Evolutionary conservation across 2,797 vertebrate genomes (phyloP).

Genomic region (Bucorvus abyssinicus): DNA sequence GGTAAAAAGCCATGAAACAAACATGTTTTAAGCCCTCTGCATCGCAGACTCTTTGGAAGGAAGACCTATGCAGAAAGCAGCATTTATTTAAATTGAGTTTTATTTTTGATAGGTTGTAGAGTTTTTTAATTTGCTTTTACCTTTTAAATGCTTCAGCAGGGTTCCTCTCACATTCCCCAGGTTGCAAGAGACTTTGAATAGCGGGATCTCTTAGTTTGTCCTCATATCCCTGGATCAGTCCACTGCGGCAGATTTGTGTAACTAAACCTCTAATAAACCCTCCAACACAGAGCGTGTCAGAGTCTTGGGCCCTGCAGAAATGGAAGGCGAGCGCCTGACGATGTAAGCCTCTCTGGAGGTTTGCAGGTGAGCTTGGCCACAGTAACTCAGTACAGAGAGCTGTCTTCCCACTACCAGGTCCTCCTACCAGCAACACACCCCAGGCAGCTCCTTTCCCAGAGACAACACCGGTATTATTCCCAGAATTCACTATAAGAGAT

Average conservation of each 20-base stretch:
- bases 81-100: neutral
- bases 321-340: constrained; percentile 91
- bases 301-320: constrained; percentile 95
- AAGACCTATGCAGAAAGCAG: neutral
- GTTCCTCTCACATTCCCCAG: constrained; percentile 94
- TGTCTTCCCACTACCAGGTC: constrained; percentile 95
- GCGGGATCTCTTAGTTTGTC: constrained; percentile 90
- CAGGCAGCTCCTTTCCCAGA: constrained; percentile 83
- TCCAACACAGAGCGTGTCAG: constrained; percentile 89
- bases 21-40: neutral
- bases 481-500: constrained; percentile 68
- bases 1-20: neutral
- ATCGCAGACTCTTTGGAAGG: neutral
- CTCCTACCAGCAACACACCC: constrained; percentile 95
- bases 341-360: constrained; percentile 85
- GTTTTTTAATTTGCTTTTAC: constrained; percentile 70
- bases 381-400: constrained; percentile 93
- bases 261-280: constrained; percentile 88
- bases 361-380: constrained; percentile 89
- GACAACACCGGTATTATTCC: constrained; percentile 72
- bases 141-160: constrained; percentile 96
- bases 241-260: constrained; percentile 86
- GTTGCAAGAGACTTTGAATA: constrained; percentile 86
- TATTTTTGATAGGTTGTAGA: neutral
- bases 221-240: constrained; percentile 87